Evolutionary conservation across 2,888 invertebrate genomes (phyloP).

Genomic region (Drosophila lacicola): DNA sequence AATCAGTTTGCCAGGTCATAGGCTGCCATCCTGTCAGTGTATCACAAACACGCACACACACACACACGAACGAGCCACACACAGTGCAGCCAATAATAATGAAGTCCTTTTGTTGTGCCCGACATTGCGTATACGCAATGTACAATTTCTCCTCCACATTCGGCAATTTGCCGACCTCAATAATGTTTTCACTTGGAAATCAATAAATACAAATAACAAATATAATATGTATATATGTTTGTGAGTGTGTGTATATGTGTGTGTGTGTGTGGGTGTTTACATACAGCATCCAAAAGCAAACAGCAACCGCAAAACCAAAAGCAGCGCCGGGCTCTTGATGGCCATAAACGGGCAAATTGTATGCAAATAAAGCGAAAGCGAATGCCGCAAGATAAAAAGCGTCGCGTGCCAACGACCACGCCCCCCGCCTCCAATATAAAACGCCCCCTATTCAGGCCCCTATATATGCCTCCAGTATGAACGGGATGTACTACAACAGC

Average conservation of each 20-base stretch:
- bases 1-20: constrained; percentile 73
- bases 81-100: constrained; percentile 75
- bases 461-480: background rate
- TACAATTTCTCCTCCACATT: constrained; percentile 24
- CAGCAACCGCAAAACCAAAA: constrained; percentile 20
- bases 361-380: constrained; percentile 70
- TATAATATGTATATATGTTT: constrained; percentile 28
- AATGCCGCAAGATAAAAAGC: constrained; percentile 50
- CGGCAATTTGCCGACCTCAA: constrained; percentile 65
- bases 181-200: constrained; percentile 77
- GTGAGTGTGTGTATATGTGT: background rate
- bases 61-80: constrained; percentile 8
- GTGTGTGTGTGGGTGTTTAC: background rate
- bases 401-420: constrained; percentile 24
- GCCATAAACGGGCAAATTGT: constrained; percentile 74
- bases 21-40: constrained; percentile 33
- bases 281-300: constrained; percentile 23
- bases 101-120: constrained; percentile 75
- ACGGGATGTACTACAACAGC: constrained; percentile 16
- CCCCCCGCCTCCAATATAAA: background rate
- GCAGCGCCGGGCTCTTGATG: constrained; percentile 39
- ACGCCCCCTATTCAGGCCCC: background rate
- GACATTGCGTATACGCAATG: constrained; percentile 65
- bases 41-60: constrained; percentile 17
- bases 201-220: constrained; percentile 78